Conservation (phyloP, 23 tunicate species). For the Ciona savignyi region DNA sequence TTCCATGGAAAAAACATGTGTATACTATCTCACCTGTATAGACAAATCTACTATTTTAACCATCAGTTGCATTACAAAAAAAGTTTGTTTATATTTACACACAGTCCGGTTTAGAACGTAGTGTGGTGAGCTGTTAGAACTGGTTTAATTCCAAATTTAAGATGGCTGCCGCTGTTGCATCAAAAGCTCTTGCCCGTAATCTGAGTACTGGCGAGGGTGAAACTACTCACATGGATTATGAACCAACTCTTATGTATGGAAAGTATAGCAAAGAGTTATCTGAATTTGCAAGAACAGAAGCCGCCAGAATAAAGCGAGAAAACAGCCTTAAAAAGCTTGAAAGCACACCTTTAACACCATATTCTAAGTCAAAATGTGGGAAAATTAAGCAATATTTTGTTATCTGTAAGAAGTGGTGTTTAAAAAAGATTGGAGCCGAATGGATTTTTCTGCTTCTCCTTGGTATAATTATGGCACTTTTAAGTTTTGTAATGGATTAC, state of each 20-base stretch:
- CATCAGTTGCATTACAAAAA: too few relatives aligned
- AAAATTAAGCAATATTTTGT: background rate
- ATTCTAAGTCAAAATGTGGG: background rate
- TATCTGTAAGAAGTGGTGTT: constrained; percentile 11
- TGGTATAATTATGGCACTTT: constrained; percentile 72
- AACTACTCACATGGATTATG: constrained; percentile 17
- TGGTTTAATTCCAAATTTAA: too few relatives aligned
- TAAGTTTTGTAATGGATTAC: constrained; percentile 79
- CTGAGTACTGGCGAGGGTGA: too few relatives aligned
- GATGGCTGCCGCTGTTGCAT: too few relatives aligned
- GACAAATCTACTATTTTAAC: too few relatives aligned
- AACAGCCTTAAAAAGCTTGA: background rate
- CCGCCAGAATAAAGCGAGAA: background rate
- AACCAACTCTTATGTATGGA: constrained; percentile 34
- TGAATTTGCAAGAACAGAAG: constrained; percentile 9
- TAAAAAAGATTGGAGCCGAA: constrained; percentile 39
- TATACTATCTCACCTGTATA: too few relatives aligned
- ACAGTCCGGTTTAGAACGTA: too few relatives aligned
- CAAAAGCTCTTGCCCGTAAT: too few relatives aligned
- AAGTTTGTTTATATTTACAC: too few relatives aligned
- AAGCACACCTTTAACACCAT: background rate
- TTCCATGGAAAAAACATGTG: too few relatives aligned
- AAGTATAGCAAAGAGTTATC: background rate
- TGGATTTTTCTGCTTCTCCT: constrained; percentile 60
- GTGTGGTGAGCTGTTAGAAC: too few relatives aligned